phyloP scores from a whole-genome alignment of 2,113 vertebrate genomes.

The Nycticorax nycticorax region DNA sequence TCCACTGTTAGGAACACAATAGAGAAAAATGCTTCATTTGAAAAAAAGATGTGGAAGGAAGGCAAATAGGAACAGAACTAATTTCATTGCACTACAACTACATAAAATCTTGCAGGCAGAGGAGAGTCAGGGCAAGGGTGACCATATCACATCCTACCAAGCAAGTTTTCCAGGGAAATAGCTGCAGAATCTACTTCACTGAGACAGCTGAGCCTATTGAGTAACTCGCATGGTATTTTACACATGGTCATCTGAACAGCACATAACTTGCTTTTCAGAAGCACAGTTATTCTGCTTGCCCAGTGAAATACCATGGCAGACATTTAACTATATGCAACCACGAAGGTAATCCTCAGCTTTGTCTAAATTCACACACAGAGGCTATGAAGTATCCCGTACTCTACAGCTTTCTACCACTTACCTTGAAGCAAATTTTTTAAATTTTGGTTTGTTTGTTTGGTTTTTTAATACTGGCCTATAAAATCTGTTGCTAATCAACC shows the following conservation, averaged over 20 bases:
- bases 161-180: neutral
- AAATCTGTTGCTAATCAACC: slow-evolving; percentile 28
- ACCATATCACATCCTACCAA: neutral
- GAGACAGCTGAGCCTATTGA: neutral
- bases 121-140: neutral
- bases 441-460: neutral
- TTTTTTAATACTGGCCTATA: slow-evolving; percentile 11
- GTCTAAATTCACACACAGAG: neutral
- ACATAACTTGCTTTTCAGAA: neutral
- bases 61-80: neutral
- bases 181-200: neutral
- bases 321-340: neutral
- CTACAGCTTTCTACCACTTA: neutral
- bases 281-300: neutral
- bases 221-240: neutral
- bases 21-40: neutral
- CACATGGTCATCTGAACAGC: fast-evolving
- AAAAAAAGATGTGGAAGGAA: neutral
- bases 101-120: neutral
- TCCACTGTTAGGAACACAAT: neutral
- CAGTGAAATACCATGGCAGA: neutral
- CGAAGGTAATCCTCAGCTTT: neutral
- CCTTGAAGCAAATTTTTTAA: neutral
- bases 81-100: neutral
- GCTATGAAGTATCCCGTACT: neutral